phyloP scores from a whole-genome alignment of 2,113 vertebrate genomes.

The Martes martes region DNA sequence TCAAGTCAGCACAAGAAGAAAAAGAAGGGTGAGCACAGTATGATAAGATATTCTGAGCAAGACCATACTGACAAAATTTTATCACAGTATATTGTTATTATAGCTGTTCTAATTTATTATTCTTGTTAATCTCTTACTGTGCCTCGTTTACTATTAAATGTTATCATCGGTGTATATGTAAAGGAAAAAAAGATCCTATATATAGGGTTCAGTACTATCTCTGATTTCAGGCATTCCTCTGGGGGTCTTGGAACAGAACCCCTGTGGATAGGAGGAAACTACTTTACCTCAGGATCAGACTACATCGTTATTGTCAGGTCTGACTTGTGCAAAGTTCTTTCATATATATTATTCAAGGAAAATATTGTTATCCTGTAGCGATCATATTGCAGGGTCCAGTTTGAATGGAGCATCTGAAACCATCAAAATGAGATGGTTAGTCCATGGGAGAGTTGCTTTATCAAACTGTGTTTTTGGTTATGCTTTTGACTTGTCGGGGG shows the following conservation, averaged over 20 bases:
- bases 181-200: not conserved
- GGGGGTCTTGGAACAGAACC: not conserved
- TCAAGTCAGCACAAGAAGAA: not conserved
- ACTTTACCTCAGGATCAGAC: not conserved
- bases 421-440: not conserved
- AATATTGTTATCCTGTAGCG: not conserved
- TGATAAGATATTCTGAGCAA: not conserved
- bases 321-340: not conserved
- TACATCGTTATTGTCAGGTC: not conserved
- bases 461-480: not conserved
- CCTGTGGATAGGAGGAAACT: not conserved
- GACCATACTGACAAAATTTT: not conserved
- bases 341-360: not conserved
- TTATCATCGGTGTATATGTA: not conserved
- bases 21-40: not conserved
- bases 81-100: not conserved
- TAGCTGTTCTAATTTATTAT: not conserved
- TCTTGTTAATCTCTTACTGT: not conserved
- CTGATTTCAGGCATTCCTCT: not conserved
- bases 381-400: not conserved
- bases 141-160: not conserved
- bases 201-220: not conserved
- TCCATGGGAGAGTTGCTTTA: not conserved
- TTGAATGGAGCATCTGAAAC: not conserved
- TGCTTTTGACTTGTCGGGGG: not conserved